Conservation (phyloP, 2,797 vertebrate species). For the Poeciliopsis infans region DNA sequence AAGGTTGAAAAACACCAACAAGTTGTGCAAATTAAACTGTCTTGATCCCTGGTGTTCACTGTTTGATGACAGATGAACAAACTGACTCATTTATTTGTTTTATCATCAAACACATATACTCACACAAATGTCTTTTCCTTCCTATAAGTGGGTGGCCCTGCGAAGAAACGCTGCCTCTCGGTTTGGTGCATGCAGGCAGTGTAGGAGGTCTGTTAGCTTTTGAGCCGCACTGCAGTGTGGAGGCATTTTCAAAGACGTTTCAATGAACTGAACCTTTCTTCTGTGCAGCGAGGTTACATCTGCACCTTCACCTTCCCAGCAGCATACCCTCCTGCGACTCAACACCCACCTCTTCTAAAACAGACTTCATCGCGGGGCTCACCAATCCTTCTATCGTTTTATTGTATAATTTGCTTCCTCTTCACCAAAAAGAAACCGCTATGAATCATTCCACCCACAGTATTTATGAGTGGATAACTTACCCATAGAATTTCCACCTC, state of each 20-base stretch:
- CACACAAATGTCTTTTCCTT: conserved; percentile 49
- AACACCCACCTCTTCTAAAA: conserved; percentile 53
- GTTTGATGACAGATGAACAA: conserved; percentile 38
- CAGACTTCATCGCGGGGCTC: conserved; percentile 19
- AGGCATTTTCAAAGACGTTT: conserved; percentile 60
- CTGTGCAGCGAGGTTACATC: conserved; percentile 48
- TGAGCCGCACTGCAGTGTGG: conserved; percentile 54
- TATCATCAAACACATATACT: conserved; percentile 41
- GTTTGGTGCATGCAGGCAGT: conserved; percentile 54
- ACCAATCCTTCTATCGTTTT: conserved; percentile 41
- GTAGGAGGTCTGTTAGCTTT: conserved; percentile 66
- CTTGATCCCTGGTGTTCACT: conserved; percentile 47
- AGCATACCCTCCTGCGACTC: conserved; percentile 41
- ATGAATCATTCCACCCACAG: conserved; percentile 69
- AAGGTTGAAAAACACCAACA: neutral
- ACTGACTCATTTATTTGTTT: conserved; percentile 48
- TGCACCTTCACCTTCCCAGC: conserved; percentile 57
- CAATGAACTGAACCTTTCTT: conserved; percentile 61
- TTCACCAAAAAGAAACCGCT: conserved; percentile 38
- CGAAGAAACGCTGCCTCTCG: conserved; percentile 51
- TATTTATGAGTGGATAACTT: conserved; percentile 53
- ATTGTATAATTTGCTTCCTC: conserved; percentile 47
- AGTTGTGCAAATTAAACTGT: conserved; percentile 1
- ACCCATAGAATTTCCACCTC: neutral
- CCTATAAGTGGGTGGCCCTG: conserved; percentile 56